These are phyloP conservation scores for Thyatira batis DNA, from an alignment of 2,888 invertebrate genomes.

Conservation along the genomic window DNA sequence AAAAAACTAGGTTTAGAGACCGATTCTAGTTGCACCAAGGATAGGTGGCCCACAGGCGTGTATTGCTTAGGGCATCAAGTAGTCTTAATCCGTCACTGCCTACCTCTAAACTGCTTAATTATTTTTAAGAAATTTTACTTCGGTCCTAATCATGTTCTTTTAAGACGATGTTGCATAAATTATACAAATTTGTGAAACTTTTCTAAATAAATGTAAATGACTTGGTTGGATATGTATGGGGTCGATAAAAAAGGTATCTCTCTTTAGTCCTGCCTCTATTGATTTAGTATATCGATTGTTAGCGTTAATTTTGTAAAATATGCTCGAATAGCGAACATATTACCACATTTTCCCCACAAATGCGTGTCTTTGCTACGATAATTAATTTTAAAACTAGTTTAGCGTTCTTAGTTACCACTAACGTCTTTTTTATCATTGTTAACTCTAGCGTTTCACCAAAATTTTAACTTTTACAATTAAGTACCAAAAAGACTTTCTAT, in stretches of 20 bases:
- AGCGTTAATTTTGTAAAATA: neutral
- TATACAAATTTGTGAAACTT: neutral
- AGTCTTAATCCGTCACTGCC: too few relatives aligned
- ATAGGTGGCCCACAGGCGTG: too few relatives aligned
- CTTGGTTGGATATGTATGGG: neutral
- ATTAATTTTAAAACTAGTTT: neutral
- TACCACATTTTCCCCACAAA: neutral
- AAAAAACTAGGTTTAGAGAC: too few relatives aligned
- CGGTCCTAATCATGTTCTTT: neutral
- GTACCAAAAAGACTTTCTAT: constrained; percentile 5
- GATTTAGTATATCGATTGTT: neutral
- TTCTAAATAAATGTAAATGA: neutral
- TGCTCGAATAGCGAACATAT: neutral
- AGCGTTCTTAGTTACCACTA: constrained; percentile 41
- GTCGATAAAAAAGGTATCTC: neutral
- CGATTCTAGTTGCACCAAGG: too few relatives aligned
- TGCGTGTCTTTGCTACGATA: neutral
- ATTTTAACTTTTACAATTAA: neutral
- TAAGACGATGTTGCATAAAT: neutral
- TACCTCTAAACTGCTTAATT: neutral
- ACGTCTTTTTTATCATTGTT: constrained; percentile 20
- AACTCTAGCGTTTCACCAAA: neutral
- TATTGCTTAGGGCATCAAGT: too few relatives aligned
- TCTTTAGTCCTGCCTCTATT: neutral
- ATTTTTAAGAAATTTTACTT: neutral